Evolutionary conservation across 2,113 vertebrate species (phyloP).

Genomic region (Notothenia coriiceps): DNA sequence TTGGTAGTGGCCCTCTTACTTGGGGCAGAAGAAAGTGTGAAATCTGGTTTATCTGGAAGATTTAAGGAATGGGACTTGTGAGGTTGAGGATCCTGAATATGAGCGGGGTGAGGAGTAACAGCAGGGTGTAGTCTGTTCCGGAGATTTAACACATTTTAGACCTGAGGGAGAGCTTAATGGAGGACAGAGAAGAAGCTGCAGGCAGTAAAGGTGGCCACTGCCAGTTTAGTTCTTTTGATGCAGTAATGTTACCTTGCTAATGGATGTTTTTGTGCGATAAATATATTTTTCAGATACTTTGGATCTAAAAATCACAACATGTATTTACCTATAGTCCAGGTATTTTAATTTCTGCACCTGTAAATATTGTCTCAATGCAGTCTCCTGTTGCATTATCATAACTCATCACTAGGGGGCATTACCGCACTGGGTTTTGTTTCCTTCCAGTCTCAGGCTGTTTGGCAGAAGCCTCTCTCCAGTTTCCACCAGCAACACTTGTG

Average conservation of each 20-base stretch:
- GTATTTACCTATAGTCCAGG: too few relatives aligned
- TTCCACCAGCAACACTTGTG: slow-evolving; percentile 54
- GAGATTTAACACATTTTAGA: slow-evolving; percentile 57
- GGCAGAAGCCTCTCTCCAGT: slow-evolving; percentile 37
- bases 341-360: neutral
- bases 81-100: slow-evolving; percentile 59
- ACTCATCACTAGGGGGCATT: slow-evolving; percentile 69
- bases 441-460: slow-evolving; percentile 21
- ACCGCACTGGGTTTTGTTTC: slow-evolving; percentile 35
- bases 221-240: neutral
- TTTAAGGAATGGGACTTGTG: slow-evolving; percentile 57
- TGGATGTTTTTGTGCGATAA: slow-evolving; percentile 1
- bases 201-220: slow-evolving; percentile 27
- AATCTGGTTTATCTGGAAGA: slow-evolving; percentile 73
- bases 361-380: neutral
- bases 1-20: slow-evolving; percentile 32
- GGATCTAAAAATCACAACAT: neutral
- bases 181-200: slow-evolving; percentile 28
- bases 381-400: neutral
- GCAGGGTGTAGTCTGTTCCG: slow-evolving; percentile 54
- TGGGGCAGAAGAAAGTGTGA: slow-evolving; percentile 67
- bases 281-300: neutral
- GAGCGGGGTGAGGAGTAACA: slow-evolving; percentile 42
- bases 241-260: neutral
- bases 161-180: slow-evolving; percentile 51